These are phyloP conservation scores for Caerostris darwini DNA, from an alignment of 1,140 invertebrate genomes.

Conservation along the genomic window DNA sequence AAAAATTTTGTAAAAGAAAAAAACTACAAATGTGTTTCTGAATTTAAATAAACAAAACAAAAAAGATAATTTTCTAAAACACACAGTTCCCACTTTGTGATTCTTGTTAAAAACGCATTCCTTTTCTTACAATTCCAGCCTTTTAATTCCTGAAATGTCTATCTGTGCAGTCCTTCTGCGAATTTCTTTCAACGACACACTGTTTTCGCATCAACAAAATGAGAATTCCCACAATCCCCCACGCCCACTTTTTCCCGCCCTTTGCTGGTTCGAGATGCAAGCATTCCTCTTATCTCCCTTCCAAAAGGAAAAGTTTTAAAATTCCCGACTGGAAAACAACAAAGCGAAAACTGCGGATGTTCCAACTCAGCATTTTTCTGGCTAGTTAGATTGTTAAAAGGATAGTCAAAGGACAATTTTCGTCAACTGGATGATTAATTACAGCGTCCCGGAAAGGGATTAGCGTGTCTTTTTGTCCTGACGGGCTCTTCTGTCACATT, in stretches of 20 bases:
- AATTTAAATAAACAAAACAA: too few species aligned
- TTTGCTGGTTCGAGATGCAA: neutral
- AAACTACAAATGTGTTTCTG: neutral
- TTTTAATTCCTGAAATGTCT: slow-evolving; percentile 1
- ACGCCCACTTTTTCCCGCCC: neutral
- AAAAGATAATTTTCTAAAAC: neutral
- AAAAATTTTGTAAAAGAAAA: neutral
- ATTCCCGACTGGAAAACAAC: neutral
- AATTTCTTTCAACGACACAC: neutral
- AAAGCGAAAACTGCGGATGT: slow-evolving; percentile 23
- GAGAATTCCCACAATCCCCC: neutral
- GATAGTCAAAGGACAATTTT: slow-evolving; percentile 73
- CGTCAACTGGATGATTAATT: slow-evolving; percentile 73
- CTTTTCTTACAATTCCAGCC: too few species aligned
- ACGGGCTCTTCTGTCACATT: slow-evolving; percentile 34
- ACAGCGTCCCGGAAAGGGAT: slow-evolving; percentile 61
- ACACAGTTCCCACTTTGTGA: neutral
- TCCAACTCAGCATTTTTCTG: slow-evolving; percentile 39
- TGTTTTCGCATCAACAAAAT: slow-evolving; percentile 23
- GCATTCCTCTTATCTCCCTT: slow-evolving; percentile 1
- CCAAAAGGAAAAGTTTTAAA: slow-evolving; percentile 41
- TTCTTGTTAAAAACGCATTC: too few species aligned
- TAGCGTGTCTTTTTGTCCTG: slow-evolving; percentile 62
- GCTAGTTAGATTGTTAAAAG: slow-evolving; percentile 63
- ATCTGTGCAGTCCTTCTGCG: neutral